Conservation (phyloP, 37 sponge, comb jelly and placozoan genomes). For the Amphimedon queenslandica region DNA sequence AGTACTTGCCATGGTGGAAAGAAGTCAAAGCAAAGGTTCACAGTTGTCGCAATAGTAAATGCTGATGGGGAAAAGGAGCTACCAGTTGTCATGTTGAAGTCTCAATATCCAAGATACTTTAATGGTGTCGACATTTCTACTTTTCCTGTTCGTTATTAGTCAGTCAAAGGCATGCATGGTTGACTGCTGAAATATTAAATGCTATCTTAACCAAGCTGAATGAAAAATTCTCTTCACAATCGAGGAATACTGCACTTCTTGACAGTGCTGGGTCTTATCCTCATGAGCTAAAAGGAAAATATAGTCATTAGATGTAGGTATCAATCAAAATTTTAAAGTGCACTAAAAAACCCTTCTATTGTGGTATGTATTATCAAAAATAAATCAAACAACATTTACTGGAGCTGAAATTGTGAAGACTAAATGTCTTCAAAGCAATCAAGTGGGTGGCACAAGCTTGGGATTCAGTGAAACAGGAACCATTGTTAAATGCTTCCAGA, state of each 20-base stretch:
- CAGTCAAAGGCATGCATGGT: constrained; percentile 55
- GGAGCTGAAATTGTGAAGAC: constrained; percentile 43
- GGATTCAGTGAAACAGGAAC: constrained; percentile 36
- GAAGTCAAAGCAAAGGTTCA: constrained; percentile 59
- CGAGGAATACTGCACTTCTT: constrained; percentile 31
- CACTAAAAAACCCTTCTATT: constrained; percentile 25
- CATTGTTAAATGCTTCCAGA: constrained; percentile 64
- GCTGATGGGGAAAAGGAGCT: constrained; percentile 45
- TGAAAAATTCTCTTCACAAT: constrained; percentile 17
- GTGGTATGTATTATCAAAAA: constrained; percentile 48
- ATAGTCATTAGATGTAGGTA: constrained; percentile 52
- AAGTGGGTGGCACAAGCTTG: constrained; percentile 54
- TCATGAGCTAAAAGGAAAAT: constrained; percentile 37
- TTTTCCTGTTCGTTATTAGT: constrained; percentile 63
- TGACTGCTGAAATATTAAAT: constrained; percentile 53
- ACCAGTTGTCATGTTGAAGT: constrained; percentile 52
- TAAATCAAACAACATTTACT: constrained; percentile 23
- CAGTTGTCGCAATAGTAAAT: constrained; percentile 46
- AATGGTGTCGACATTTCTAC: constrained; percentile 33
- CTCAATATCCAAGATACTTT: constrained; percentile 60
- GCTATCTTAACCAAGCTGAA: constrained; percentile 21
- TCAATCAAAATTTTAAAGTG: constrained; percentile 43
- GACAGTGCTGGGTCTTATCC: constrained; percentile 75
- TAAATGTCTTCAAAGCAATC: constrained; percentile 28
- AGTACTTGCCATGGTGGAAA: constrained; percentile 53